A percentile compares a stretch with the other conserved stretches of the same genome.
Evolutionary conservation across 2,888 invertebrate genomes (phyloP).

Genomic region (Eupithecia exiguata): DNA sequence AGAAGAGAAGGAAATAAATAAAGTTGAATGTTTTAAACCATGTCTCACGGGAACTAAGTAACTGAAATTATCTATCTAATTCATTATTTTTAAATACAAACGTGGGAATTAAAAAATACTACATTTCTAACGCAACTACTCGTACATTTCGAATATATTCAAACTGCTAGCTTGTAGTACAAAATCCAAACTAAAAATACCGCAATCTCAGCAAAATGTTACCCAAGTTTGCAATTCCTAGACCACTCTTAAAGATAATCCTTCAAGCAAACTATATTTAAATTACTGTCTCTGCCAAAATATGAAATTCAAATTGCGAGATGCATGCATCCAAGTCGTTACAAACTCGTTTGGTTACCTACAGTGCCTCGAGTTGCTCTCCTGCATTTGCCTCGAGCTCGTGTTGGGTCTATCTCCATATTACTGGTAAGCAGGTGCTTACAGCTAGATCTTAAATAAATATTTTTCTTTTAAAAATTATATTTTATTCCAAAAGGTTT

Average conservation of each 20-base stretch:
- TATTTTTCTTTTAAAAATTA: too few species aligned
- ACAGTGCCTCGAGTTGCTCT: constrained; percentile 47
- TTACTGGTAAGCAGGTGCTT: constrained; percentile 7
- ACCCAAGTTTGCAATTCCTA: constrained; percentile 38
- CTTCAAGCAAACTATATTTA: constrained; percentile 47
- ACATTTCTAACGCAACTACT: not conserved
- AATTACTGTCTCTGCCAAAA: constrained; percentile 56
- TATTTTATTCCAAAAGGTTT: too few species aligned
- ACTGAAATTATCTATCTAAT: too few species aligned
- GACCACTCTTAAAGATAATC: constrained; percentile 46
- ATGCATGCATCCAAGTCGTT: constrained; percentile 66
- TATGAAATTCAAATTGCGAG: constrained; percentile 64
- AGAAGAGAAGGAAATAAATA: too few species aligned
- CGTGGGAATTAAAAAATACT: too few species aligned
- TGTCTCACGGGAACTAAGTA: too few species aligned
- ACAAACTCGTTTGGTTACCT: constrained; percentile 66
- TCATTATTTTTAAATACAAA: too few species aligned
- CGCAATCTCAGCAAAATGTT: constrained; percentile 19
- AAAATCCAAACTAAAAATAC: constrained; percentile 20
- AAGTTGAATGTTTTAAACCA: too few species aligned
- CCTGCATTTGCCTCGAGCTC: constrained; percentile 47
- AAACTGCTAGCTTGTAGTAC: constrained; percentile 4
- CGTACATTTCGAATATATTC: not conserved
- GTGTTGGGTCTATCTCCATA: constrained; percentile 30
- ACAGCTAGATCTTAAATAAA: not conserved